Evolutionary conservation across 2,113 vertebrate species (phyloP).

Genomic region (Gyps fulvus): DNA sequence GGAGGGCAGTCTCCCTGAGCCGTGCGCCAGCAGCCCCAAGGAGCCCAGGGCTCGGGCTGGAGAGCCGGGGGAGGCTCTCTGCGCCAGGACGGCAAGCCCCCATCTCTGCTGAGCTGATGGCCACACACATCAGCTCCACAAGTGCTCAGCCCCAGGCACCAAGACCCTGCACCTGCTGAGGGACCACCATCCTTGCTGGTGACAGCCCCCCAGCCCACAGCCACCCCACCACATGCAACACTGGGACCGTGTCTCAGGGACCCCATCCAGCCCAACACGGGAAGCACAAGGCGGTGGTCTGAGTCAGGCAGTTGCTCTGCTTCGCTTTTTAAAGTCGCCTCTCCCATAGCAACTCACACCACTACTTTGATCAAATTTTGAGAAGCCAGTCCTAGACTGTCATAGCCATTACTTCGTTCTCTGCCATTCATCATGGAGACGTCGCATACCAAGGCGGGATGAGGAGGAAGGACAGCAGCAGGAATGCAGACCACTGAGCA

Average conservation of each 20-base stretch:
- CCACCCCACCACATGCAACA: accelerated
- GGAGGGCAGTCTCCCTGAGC: background rate
- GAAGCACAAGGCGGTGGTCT: background rate
- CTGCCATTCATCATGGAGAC: background rate
- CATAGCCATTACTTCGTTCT: background rate
- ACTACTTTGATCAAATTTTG: background rate
- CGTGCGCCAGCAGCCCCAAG: accelerated
- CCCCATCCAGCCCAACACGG: accelerated
- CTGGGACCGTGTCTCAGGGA: background rate
- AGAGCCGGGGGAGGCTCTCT: background rate
- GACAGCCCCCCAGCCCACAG: background rate
- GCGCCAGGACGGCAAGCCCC: background rate
- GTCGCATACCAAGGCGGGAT: accelerated
- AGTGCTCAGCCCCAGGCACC: background rate
- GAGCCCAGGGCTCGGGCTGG: background rate
- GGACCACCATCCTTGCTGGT: background rate
- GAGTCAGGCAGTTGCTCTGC: background rate
- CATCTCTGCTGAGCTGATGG: background rate
- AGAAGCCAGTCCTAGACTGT: background rate
- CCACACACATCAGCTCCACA: background rate
- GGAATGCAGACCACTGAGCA: background rate
- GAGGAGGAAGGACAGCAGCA: background rate
- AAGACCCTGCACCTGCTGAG: background rate
- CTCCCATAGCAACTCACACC: background rate
- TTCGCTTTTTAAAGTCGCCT: background rate